phyloP scores from a whole-genome alignment of 37 sponge, comb jelly and placozoan species.

The Cliona cf. orientalis region DNA sequence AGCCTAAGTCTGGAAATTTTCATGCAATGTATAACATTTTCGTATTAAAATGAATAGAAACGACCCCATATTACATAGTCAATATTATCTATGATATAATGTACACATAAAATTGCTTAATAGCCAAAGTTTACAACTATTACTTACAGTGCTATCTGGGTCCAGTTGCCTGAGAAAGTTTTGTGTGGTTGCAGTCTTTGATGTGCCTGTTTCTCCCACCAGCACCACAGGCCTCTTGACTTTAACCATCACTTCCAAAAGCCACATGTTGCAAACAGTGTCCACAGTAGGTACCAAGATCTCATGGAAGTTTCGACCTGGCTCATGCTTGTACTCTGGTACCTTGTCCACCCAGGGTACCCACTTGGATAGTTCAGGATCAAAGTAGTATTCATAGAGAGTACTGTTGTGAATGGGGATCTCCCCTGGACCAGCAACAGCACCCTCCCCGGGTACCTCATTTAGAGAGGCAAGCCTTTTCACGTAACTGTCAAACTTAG shows the following conservation, averaged over 20 bases:
- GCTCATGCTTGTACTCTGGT: slow-evolving; percentile 90
- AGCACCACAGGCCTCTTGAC: slow-evolving; percentile 89
- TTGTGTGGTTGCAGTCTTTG: slow-evolving; percentile 95
- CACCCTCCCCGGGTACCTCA: slow-evolving; percentile 68
- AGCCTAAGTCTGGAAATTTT: too few relatives aligned
- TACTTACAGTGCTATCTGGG: slow-evolving; percentile 76
- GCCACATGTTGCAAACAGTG: slow-evolving; percentile 96
- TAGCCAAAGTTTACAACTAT: background rate
- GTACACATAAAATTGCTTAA: too few relatives aligned
- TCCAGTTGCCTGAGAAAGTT: slow-evolving; percentile 90
- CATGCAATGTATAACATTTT: too few relatives aligned
- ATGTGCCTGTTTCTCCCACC: slow-evolving; percentile 99
- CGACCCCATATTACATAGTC: too few relatives aligned
- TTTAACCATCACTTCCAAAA: slow-evolving; percentile 93
- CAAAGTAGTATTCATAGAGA: slow-evolving; percentile 94
- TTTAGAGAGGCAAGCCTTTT: slow-evolving; percentile 83
- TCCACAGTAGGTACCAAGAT: slow-evolving; percentile 99
- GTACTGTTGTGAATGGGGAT: slow-evolving; percentile 85
- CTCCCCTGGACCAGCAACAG: slow-evolving; percentile 81
- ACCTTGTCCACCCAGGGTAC: slow-evolving; percentile 93
- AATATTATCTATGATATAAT: too few relatives aligned
- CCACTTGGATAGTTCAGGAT: slow-evolving; percentile 71
- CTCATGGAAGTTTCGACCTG: slow-evolving; percentile 84
- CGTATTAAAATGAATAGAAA: too few relatives aligned
- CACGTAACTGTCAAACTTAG: slow-evolving; percentile 88